These are phyloP conservation scores for Xiphias gladius DNA, from an alignment of 2,113 vertebrate genomes.

Conservation along the genomic window DNA sequence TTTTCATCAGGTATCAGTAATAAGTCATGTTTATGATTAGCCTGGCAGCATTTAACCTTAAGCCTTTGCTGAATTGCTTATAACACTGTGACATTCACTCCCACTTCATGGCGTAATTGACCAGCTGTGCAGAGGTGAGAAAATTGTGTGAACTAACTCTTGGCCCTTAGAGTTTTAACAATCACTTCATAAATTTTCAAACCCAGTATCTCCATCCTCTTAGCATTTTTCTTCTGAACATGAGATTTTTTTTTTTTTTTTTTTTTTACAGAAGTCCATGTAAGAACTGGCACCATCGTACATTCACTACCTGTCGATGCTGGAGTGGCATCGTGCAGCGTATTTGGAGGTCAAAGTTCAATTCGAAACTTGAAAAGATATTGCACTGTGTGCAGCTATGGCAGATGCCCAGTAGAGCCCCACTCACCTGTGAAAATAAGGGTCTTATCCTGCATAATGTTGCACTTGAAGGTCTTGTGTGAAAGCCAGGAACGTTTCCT, in stretches of 20 bases:
- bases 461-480: not conserved
- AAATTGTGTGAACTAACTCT: not conserved
- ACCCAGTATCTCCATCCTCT: not conserved
- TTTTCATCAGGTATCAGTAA: not conserved
- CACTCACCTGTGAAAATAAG: slow-evolving; percentile 1
- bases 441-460: not conserved
- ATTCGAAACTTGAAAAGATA: slow-evolving; percentile 1
- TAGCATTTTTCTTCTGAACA: too few relatives aligned
- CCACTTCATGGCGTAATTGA: too few relatives aligned
- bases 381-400: not conserved
- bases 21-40: not conserved
- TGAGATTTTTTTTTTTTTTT: not conserved
- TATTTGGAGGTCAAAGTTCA: not conserved
- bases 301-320: not conserved
- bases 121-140: too few relatives aligned
- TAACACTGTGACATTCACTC: not conserved
- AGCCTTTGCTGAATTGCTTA: not conserved
- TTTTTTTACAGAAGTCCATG: not conserved
- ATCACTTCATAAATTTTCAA: too few relatives aligned
- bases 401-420: not conserved
- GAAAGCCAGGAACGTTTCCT: too few relatives aligned
- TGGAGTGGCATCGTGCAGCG: not conserved
- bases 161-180: not conserved
- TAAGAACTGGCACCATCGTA: not conserved
- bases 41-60: not conserved